Base-by-base conservation (phyloP, 2,113 vertebrate genomes). In the Pipa parva region DNA sequence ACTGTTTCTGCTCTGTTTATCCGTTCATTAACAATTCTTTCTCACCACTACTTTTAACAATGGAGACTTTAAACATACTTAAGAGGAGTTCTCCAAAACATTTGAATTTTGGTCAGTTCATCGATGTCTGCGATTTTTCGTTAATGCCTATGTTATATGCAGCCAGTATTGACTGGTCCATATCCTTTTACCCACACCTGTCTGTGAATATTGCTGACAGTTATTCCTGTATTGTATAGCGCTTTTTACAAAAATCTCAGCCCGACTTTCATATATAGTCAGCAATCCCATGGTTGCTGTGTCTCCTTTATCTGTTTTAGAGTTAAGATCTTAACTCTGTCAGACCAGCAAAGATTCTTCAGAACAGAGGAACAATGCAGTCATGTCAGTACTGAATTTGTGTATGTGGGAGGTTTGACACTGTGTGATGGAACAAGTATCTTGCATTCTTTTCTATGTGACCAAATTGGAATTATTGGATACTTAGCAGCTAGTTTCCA, bases 401-500 rank as follows among this genome's bases (percentile, higher is more conserved):
- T 21, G 22, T 13, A 11, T 12, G 13, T 10, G 20, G n/a, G 25
- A 10, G 25, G 39, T 18, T 26, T 45, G 5, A 15, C 26, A 29
- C 17, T 24, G 12, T 4, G n/a, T 7, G 7, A 24, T 8, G 46
- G 6, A 24, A 42, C 7, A n/a, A n/a, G n/a, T n/a, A n/a, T n/a
- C n/a, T n/a, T n/a, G n/a, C 5, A 2, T 17, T 8, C 17, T 42
- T 7, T n/a, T n/a, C 5, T 42, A n/a, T 42, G 39, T 86, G 87
- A 89, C 82, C 83, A 88, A 86, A 86, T 75, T 72, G 42, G 21
- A 49, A 13, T 20, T 49, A 6, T 11, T 18, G 42, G 18, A 46
- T 46, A 20, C 3, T 46, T 46, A n/a, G n/a, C n/a, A n/a, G n/a
- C n/a, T n/a, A n/a, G n/a, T 13, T 36, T 12, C 33, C 10, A 13